These are phyloP conservation scores for Nymphalis c-album DNA, from an alignment of 2,888 invertebrate genomes.

Conservation along the genomic window DNA sequence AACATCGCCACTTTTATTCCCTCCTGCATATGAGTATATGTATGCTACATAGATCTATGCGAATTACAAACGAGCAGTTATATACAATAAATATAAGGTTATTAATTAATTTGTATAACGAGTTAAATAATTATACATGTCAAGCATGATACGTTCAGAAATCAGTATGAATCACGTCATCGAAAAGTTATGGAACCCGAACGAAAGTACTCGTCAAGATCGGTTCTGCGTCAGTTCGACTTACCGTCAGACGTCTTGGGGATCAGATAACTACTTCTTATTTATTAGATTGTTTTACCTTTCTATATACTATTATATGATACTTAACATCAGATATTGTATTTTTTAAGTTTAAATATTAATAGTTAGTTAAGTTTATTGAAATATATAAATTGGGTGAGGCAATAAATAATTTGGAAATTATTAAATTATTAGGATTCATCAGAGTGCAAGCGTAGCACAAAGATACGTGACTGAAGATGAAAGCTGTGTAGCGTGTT, in stretches of 20 bases:
- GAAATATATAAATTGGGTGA: not conserved
- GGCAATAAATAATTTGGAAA: conserved; percentile 16
- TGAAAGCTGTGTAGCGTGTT: conserved; percentile 77
- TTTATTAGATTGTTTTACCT: conserved; percentile 27
- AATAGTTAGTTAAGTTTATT: not conserved
- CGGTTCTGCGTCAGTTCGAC: conserved; percentile 32
- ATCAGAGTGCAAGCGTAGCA: conserved; percentile 45
- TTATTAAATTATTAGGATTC: conserved; percentile 31
- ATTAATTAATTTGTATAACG: too few relatives aligned
- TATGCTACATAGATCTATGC: not conserved
- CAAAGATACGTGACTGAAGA: conserved; percentile 74
- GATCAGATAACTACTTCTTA: conserved; percentile 19
- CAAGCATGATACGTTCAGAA: conserved; percentile 14
- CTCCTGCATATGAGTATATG: conserved; percentile 32
- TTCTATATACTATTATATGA: not conserved
- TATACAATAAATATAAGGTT: not conserved
- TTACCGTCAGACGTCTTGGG: conserved; percentile 26
- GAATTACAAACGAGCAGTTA: not conserved
- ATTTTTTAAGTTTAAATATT: too few relatives aligned
- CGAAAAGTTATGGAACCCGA: conserved; percentile 32
- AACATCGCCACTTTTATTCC: conserved; percentile 56
- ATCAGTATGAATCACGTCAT: conserved; percentile 25
- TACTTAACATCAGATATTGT: not conserved
- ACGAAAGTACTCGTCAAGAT: conserved; percentile 27
- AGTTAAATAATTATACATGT: not conserved